phyloP scores from a whole-genome alignment of 2,797 vertebrate species.

The Centropyge bicolor region DNA sequence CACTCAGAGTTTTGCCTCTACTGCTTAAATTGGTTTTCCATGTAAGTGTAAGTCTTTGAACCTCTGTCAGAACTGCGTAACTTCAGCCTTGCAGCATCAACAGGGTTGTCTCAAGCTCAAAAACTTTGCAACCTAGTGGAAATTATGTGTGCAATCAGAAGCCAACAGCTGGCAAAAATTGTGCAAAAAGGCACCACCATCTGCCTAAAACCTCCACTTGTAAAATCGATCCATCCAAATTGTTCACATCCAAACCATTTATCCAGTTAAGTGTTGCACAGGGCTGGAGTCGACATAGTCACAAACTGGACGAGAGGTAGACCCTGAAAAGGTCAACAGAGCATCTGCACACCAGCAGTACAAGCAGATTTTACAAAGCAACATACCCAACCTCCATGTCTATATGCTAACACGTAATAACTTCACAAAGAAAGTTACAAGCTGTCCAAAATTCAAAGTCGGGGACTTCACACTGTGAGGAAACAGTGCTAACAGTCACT shows the following conservation, averaged over 20 bases:
- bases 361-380: not conserved
- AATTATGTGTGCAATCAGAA: constrained; percentile 22
- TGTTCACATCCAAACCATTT: constrained; percentile 27
- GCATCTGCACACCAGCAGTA: constrained; percentile 6
- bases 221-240: constrained; percentile 5
- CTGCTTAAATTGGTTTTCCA: too few relatives aligned
- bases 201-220: constrained; percentile 12
- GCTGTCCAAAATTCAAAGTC: not conserved
- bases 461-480: not conserved
- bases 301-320: not conserved
- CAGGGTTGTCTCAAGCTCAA: not conserved
- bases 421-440: not conserved
- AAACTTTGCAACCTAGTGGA: not conserved
- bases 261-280: constrained; percentile 1
- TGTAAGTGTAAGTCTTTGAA: not conserved
- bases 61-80: not conserved
- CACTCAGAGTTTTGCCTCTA: not conserved
- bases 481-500: constrained; percentile 5
- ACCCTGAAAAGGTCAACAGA: constrained; percentile 9
- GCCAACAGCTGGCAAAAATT: constrained; percentile 11
- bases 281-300: not conserved
- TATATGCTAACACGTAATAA: not conserved
- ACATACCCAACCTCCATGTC: not conserved
- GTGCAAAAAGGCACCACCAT: constrained; percentile 15
- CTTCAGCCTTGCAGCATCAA: not conserved